Conservation (phyloP, 2,113 vertebrate species). For the Rhipidura dahli region DNA sequence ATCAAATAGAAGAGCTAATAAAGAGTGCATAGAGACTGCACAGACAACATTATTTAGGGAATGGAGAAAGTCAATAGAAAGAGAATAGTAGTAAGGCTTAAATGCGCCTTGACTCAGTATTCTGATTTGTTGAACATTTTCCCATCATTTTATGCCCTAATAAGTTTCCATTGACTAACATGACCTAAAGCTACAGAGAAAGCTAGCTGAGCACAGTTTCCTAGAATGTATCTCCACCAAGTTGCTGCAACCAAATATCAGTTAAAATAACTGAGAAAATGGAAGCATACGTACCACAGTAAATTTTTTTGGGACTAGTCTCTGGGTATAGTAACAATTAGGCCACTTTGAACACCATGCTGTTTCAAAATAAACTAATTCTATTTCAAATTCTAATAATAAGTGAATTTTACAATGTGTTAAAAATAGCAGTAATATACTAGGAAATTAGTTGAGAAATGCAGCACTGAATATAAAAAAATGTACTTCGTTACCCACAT, state of each 20-base stretch:
- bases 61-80: neutral
- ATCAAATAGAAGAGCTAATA: slow-evolving; percentile 59
- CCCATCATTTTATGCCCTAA: slow-evolving; percentile 35
- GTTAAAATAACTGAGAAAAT: neutral
- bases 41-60: neutral
- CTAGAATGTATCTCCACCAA: neutral
- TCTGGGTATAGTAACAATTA: neutral
- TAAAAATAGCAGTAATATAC: neutral
- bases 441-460: neutral
- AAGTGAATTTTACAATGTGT: neutral
- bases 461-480: neutral
- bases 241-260: neutral
- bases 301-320: neutral
- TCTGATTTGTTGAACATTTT: slow-evolving; percentile 27
- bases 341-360: neutral
- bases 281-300: neutral
- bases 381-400: neutral
- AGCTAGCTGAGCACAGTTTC: neutral
- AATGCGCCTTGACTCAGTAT: neutral
- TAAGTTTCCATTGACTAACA: slow-evolving; percentile 35
- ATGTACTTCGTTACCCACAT: neutral
- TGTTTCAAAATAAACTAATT: neutral
- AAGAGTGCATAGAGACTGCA: neutral
- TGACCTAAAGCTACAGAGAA: slow-evolving; percentile 25
- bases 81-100: neutral